Conservation (phyloP, 1,140 invertebrate species). For the Oryzaephilus surinamensis region DNA sequence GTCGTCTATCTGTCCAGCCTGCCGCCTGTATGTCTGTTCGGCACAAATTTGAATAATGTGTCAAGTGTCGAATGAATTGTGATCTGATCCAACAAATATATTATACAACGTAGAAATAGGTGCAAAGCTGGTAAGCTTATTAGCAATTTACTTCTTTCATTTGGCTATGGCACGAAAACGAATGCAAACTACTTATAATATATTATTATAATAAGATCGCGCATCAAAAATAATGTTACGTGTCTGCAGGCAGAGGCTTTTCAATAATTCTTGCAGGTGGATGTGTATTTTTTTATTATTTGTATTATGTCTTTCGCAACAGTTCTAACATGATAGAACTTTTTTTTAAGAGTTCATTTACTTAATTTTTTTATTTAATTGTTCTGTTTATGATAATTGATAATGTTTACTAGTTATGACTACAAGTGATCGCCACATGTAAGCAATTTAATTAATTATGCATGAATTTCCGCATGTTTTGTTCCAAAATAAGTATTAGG, state of each 20-base stretch:
- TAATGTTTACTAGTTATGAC: conserved; percentile 36
- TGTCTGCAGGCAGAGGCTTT: conserved; percentile 11
- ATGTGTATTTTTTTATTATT: conserved; percentile 16
- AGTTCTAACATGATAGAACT: conserved; percentile 18
- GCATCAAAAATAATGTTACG: conserved; percentile 1
- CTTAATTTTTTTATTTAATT: conserved; percentile 11
- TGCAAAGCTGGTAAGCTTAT: conserved; percentile 27
- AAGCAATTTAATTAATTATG: conserved; percentile 11
- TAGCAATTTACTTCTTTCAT: conserved; percentile 11
- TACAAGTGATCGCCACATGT: conserved; percentile 30
- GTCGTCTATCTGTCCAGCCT: conserved; percentile 25
- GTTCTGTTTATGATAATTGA: conserved; percentile 8
- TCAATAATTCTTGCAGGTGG: conserved; percentile 15
- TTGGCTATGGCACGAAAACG: conserved; percentile 5
- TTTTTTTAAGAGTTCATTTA: conserved; percentile 7
- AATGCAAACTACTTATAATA: conserved; percentile 2
- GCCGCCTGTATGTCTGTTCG: conserved; percentile 27
- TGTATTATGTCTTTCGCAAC: too few species aligned
- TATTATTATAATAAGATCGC: too few species aligned
- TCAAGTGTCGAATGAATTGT: too few species aligned
- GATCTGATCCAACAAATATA: too few species aligned
- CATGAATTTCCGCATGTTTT: conserved; percentile 12
- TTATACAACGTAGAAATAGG: too few species aligned
- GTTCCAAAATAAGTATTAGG: not conserved
- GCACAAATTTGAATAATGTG: too few species aligned